phyloP scores from a whole-genome alignment of 2,113 vertebrate genomes.

The Archocentrus centrarchus region DNA sequence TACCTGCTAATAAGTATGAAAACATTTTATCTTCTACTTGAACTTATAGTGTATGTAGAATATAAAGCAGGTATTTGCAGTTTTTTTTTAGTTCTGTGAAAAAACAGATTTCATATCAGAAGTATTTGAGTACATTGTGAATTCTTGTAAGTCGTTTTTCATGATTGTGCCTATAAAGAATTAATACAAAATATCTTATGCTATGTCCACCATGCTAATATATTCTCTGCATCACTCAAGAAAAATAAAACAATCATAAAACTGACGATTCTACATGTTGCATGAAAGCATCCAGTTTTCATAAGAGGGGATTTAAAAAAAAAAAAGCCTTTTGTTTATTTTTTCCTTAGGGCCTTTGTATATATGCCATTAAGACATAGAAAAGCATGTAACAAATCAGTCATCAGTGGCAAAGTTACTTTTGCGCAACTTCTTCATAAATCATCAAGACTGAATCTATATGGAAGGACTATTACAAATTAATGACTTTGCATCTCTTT shows the following conservation, averaged over 20 bases:
- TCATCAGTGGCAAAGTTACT: slow-evolving; percentile 46
- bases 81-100: slow-evolving; percentile 3
- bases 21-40: slow-evolving; percentile 25
- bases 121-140: slow-evolving; percentile 3
- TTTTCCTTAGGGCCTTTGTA: not conserved
- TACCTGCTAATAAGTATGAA: slow-evolving; percentile 13
- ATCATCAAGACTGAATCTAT: slow-evolving; percentile 63
- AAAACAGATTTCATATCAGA: not conserved
- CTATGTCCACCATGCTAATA: not conserved
- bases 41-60: slow-evolving; percentile 12
- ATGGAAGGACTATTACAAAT: slow-evolving; percentile 58
- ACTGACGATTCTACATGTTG: slow-evolving; percentile 4
- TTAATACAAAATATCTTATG: slow-evolving; percentile 5
- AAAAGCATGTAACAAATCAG: slow-evolving; percentile 26
- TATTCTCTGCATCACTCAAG: slow-evolving; percentile 16
- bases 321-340: not conserved
- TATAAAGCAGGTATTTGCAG: not conserved
- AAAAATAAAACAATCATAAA: slow-evolving; percentile 31
- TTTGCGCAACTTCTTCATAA: slow-evolving; percentile 58
- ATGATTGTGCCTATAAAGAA: not conserved
- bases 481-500: slow-evolving; percentile 72
- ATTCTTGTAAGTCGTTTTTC: not conserved
- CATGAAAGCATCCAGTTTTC: not conserved
- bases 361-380: not conserved
- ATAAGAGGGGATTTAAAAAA: not conserved